Conservation (phyloP, 1,140 invertebrate species). For the Phortica variegata region DNA sequence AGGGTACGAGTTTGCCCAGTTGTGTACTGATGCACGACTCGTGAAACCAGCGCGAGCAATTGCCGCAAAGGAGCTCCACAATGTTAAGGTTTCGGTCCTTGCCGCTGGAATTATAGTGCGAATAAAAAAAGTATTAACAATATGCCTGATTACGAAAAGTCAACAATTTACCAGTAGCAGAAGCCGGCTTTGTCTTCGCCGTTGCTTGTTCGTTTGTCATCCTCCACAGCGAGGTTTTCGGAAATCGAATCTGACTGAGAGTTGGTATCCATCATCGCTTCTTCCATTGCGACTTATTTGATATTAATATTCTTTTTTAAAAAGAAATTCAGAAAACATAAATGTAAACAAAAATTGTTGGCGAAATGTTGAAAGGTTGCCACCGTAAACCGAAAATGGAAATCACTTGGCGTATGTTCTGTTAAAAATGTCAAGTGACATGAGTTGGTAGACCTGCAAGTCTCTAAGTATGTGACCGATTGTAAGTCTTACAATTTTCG, state of each 20-base stretch:
- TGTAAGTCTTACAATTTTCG: too few relatives aligned
- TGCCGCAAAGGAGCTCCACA: constrained; percentile 86
- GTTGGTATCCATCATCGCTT: constrained; percentile 29
- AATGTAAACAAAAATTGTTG: constrained; percentile 37
- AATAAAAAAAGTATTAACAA: constrained; percentile 4
- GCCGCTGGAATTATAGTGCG: constrained; percentile 64
- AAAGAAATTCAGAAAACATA: constrained; percentile 35
- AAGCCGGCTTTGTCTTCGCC: constrained; percentile 29
- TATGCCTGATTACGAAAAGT: constrained; percentile 1
- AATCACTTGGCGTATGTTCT: too few relatives aligned
- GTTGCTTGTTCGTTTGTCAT: constrained; percentile 19
- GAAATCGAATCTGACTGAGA: constrained; percentile 30
- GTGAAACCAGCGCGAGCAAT: constrained; percentile 89
- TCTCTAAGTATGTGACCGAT: too few relatives aligned
- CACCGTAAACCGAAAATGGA: too few relatives aligned
- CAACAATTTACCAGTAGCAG: constrained; percentile 46
- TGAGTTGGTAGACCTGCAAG: too few relatives aligned
- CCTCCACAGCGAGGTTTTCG: constrained; percentile 31
- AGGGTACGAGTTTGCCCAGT: constrained; percentile 87
- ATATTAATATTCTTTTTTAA: background rate
- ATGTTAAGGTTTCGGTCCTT: constrained; percentile 90
- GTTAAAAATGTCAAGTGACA: too few relatives aligned
- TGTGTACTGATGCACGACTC: constrained; percentile 90
- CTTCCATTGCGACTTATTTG: constrained; percentile 35
- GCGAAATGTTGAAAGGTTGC: too few relatives aligned